Evolutionary conservation across 2,888 invertebrate genomes (phyloP), one percentile per base, ranked within the genome.

Genomic region (Polyommatus icarus): DNA sequence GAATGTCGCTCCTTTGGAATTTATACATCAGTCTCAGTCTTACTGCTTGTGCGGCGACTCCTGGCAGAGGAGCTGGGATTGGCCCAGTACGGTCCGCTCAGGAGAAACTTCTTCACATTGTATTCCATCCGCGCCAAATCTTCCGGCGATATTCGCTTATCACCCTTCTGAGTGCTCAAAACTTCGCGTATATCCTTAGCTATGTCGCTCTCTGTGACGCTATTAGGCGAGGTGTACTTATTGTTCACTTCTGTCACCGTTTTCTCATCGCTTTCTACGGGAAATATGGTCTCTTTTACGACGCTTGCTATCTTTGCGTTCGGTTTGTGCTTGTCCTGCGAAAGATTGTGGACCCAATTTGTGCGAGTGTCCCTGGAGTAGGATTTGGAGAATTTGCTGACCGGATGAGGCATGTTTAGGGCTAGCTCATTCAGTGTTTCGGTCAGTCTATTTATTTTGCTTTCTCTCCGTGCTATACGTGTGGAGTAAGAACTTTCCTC

Each of bases 81-180:
- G 40, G 83, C 89, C 93, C 93, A 94, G 76, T 91, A 90, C 24
- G 93, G 91, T 3, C 94, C 94, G 78, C 96, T 96, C 85, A 96
- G 92, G 83, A 96, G 89, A 88, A 96, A 96, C 87, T 96, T 95
- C 88, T 96, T 96, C n/a, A 96, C 96, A 86, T 96, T 96, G 85
- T 96, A 96, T 86, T 96, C 96, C 96, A 96, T 96, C 86, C 96
- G 95, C 29, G 96, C 96, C 83, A 96, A 95, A 86, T 96, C 95
- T 82, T 95, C 95, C 10, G 94, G 90, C 29, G 94, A 89, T 79
- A 94, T 91, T 77, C 91, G 90, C 80, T 90, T 92, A 76, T 91
- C 90, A 18, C 86, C 86, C 80, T 90, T 91, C 29, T 75, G 75
- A 5, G 86, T 85, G 79, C 89, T 87, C 59, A 90, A 84, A 3